Conservation (phyloP, 2,797 vertebrate species). For the Acanthiza pusilla region DNA sequence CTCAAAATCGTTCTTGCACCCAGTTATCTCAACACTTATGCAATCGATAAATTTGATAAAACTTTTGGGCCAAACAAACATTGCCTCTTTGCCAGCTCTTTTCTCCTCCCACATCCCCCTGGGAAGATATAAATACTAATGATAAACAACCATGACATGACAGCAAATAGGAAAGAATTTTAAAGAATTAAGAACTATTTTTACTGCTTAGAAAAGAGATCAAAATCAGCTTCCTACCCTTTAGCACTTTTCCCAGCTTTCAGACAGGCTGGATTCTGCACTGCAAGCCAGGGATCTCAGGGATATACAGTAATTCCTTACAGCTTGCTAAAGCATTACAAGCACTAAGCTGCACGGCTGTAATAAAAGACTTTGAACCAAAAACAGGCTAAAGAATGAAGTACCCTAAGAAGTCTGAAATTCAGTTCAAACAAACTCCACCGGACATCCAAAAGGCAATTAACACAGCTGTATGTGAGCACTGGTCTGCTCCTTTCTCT, state of each 20-base stretch:
- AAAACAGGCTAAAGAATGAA: background rate
- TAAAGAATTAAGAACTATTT: conserved; percentile 12
- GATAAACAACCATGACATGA: background rate
- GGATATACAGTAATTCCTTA: conserved; percentile 33
- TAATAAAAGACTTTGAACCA: background rate
- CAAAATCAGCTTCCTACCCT: conserved; percentile 31
- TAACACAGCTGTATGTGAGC: background rate
- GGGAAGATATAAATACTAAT: background rate
- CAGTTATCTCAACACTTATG: background rate
- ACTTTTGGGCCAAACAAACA: conserved; percentile 18
- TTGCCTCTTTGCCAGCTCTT: background rate
- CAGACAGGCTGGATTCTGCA: background rate
- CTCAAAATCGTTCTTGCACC: background rate
- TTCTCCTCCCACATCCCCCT: background rate
- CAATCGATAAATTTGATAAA: background rate
- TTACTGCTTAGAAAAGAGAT: conserved; percentile 40
- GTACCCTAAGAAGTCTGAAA: background rate
- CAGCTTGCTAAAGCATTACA: conserved; percentile 34
- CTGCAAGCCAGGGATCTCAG: background rate
- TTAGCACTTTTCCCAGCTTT: background rate
- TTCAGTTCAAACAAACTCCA: background rate
- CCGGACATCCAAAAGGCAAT: background rate
- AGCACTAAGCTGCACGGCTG: background rate
- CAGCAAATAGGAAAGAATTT: conserved; percentile 6
- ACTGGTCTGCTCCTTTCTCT: background rate